Percentiles rank a stretch among this genome's conserved stretches.
These are phyloP conservation scores for Serrognathus titanus DNA, from an alignment of 2,888 invertebrate genomes.

Conservation along the genomic window DNA sequence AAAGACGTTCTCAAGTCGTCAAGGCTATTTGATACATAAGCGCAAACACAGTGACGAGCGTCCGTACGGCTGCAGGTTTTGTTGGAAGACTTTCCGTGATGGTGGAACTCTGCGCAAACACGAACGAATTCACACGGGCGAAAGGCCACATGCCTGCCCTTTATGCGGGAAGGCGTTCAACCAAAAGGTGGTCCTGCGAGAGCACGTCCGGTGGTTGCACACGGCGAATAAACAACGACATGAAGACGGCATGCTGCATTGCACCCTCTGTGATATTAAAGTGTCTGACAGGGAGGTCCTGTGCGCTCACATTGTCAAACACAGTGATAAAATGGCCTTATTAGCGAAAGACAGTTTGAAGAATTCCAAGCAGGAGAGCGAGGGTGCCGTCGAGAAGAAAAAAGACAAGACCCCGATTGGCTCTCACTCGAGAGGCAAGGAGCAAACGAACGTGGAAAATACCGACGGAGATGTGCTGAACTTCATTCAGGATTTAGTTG, in stretches of 20 bases:
- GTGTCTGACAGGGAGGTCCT: slow-evolving; percentile 51
- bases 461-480: slow-evolving; percentile 9
- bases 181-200: slow-evolving; percentile 54
- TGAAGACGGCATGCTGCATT: slow-evolving; percentile 45
- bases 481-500: slow-evolving; percentile 18
- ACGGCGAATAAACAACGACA: slow-evolving; percentile 47
- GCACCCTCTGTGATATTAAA: slow-evolving; percentile 49
- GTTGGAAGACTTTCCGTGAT: slow-evolving; percentile 55
- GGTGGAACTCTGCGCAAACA: slow-evolving; percentile 75
- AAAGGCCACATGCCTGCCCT: slow-evolving; percentile 54
- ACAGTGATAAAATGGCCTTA: slow-evolving; percentile 53
- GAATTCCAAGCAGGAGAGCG: slow-evolving; percentile 29
- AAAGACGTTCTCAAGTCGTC: slow-evolving; percentile 53
- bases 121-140: slow-evolving; percentile 75
- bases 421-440: background rate
- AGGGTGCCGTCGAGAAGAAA: slow-evolving; percentile 4
- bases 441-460: background rate
- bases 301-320: slow-evolving; percentile 54
- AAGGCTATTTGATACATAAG: slow-evolving; percentile 53
- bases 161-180: slow-evolving; percentile 55
- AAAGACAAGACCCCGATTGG: background rate
- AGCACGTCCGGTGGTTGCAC: slow-evolving; percentile 54
- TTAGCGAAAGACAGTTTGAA: slow-evolving; percentile 40
- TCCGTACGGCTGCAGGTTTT: slow-evolving; percentile 53
- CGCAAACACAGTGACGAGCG: slow-evolving; percentile 54